Evolutionary conservation across 92 coral and sea anemone species (phyloP).

Genomic region (Palythoa caribaeorum): DNA sequence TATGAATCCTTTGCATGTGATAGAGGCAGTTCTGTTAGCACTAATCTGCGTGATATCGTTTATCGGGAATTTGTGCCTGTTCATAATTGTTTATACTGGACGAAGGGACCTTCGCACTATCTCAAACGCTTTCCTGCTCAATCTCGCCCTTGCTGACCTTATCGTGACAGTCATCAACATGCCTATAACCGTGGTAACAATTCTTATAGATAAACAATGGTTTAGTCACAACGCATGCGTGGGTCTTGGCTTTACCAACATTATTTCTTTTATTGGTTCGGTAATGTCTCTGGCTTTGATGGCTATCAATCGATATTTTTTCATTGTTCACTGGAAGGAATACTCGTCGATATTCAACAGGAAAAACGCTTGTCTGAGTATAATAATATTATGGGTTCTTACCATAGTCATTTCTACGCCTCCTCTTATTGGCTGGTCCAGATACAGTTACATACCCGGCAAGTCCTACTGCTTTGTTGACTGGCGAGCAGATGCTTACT

Average conservation of each 20-base stretch:
- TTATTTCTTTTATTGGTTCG: conserved; percentile 88
- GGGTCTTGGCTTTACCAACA: conserved; percentile 75
- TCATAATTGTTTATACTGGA: conserved; percentile 64
- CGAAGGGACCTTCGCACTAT: conserved; percentile 68
- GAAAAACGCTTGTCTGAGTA: conserved; percentile 40
- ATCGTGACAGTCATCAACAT: conserved; percentile 85
- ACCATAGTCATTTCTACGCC: conserved; percentile 73
- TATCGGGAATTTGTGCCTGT: conserved; percentile 75
- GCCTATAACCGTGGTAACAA: conserved; percentile 84
- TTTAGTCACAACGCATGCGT: conserved; percentile 74
- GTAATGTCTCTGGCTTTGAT: conserved; percentile 88
- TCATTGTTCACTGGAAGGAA: conserved; percentile 83
- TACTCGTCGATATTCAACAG: conserved; percentile 67
- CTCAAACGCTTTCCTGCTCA: conserved; percentile 77
- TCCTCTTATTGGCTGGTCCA: conserved; percentile 92
- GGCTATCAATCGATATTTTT: conserved; percentile 85
- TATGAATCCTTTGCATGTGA: conserved; percentile 1
- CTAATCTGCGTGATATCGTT: conserved; percentile 51
- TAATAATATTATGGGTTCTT: conserved; percentile 71
- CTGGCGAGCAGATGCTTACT: conserved; percentile 78
- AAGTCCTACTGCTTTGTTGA: conserved; percentile 88
- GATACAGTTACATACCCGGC: conserved; percentile 73
- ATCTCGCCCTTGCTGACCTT: conserved; percentile 92
- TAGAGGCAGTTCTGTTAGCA: conserved; percentile 37
- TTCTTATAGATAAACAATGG: conserved; percentile 68